phyloP scores from a whole-genome alignment of 2,797 vertebrate genomes.

The Enteromius treurensis region DNA sequence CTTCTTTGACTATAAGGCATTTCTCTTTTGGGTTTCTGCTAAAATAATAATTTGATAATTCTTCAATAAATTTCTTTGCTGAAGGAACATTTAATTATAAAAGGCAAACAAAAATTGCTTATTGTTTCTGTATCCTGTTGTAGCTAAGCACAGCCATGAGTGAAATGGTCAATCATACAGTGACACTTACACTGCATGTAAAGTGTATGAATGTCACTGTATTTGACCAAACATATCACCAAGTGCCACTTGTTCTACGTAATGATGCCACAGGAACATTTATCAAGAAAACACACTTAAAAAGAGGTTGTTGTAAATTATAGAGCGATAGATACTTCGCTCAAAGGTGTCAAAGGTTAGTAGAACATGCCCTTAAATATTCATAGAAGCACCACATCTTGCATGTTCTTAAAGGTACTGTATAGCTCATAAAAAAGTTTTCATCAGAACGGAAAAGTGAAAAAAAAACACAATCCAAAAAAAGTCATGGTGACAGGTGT shows the following conservation, averaged over 20 bases:
- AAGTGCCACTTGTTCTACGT: neutral
- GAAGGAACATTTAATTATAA: neutral
- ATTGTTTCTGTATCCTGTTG: neutral
- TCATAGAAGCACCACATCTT: neutral
- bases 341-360: neutral
- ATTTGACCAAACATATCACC: neutral
- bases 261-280: neutral
- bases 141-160: neutral
- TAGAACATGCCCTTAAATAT: neutral
- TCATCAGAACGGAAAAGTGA: too few relatives aligned
- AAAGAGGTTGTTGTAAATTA: neutral
- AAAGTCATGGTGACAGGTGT: neutral
- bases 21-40: neutral
- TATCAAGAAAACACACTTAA: neutral
- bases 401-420: neutral
- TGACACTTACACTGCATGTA: neutral
- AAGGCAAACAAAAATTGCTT: conserved; percentile 7
- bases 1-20: conserved; percentile 15
- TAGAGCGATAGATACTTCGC: neutral
- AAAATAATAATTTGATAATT: neutral
- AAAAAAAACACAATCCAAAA: too few relatives aligned
- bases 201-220: neutral
- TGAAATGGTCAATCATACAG: neutral
- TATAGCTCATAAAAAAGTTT: neutral
- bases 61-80: neutral